Evolutionary conservation across 2,888 invertebrate genomes (phyloP), one percentile per base, ranked within the genome.

Genomic region (Spisula solida): DNA sequence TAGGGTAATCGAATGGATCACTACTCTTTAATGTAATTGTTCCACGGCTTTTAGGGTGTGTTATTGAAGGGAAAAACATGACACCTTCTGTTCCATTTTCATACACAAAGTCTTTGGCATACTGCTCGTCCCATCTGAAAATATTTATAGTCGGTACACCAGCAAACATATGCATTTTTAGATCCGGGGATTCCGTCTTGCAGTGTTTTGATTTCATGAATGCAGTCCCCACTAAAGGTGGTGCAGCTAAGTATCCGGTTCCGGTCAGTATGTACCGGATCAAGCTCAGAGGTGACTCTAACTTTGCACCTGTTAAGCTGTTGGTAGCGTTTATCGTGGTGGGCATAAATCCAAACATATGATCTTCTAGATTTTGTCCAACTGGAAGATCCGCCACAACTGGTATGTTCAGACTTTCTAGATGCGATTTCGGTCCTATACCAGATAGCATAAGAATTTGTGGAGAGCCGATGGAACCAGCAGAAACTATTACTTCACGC

Each of bases 1-100:
- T 96, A 0, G 99, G 99, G 96, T 98, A 97, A 89, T 98, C 98
- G 41, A 97, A 97, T 0, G 98, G 98, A 97, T 99, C 98, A 0
- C 97, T 96, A 92, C 98, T 98, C 82, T 97, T 97, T 34, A 99
- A 97, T 92, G 98, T 98, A 0, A 99, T 97, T 93, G 97, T 97
- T 0, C 99, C 99, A 8, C 98, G 97, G 89, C 98, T 96, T 98
- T 99, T 88, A 97, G 98, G 98, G 20, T 94, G 92, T 8, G 93
- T 60, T 16, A 92, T 18, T 10, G 83, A 86, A 0, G 85, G 80
- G 12, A 83, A 4, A 1, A 88, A 5, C 20, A 83, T 6, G 16
- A 90, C 25, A 5, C 90, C 90, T 18, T 85, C 82, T 12, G 8
- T 18, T 25, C 18, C 10, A 0, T 70, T 80, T 16, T 83, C 41